Evolutionary conservation across 2,113 vertebrate genomes (phyloP).

Genomic region (Alethe castanea): DNA sequence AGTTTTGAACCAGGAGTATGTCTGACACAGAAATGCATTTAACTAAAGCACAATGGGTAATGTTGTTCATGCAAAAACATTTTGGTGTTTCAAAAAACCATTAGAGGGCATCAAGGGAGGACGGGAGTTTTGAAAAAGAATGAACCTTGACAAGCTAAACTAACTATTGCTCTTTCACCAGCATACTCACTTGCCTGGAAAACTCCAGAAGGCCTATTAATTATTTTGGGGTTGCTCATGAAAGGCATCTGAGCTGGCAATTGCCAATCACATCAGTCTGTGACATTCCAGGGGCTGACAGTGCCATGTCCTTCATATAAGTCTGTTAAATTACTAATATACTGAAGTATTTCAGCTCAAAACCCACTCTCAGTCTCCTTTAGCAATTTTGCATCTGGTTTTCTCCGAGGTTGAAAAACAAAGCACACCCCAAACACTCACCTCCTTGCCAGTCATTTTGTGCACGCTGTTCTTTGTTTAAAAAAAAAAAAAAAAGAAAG

Average conservation of each 20-base stretch:
- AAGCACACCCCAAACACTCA: slow-evolving; percentile 46
- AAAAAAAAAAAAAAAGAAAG: not conserved
- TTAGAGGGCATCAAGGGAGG: slow-evolving; percentile 71
- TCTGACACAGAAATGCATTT: slow-evolving; percentile 70
- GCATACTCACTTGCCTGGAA: slow-evolving; percentile 24
- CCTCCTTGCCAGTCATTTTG: slow-evolving; percentile 44
- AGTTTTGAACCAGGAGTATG: slow-evolving; percentile 32
- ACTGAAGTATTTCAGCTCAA: not conserved
- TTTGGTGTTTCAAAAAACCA: slow-evolving; percentile 71
- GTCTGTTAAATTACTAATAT: slow-evolving; percentile 51
- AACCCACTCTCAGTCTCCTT: not conserved
- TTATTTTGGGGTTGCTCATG: slow-evolving; percentile 54
- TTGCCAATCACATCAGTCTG: slow-evolving; percentile 16
- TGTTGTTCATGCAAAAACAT: slow-evolving; percentile 67
- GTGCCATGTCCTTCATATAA: slow-evolving; percentile 27
- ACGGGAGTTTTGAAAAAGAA: slow-evolving; percentile 64
- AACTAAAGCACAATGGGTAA: slow-evolving; percentile 62
- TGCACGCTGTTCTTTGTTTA: slow-evolving; percentile 18
- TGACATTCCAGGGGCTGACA: slow-evolving; percentile 19
- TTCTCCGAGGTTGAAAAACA: slow-evolving; percentile 42
- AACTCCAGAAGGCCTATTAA: slow-evolving; percentile 63
- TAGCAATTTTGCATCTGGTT: slow-evolving; percentile 56
- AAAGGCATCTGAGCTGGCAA: slow-evolving; percentile 25
- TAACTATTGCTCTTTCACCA: slow-evolving; percentile 47
- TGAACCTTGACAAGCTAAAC: slow-evolving; percentile 69